Conservation (phyloP, 2,888 invertebrate genomes). For the Plagodis dolabraria region DNA sequence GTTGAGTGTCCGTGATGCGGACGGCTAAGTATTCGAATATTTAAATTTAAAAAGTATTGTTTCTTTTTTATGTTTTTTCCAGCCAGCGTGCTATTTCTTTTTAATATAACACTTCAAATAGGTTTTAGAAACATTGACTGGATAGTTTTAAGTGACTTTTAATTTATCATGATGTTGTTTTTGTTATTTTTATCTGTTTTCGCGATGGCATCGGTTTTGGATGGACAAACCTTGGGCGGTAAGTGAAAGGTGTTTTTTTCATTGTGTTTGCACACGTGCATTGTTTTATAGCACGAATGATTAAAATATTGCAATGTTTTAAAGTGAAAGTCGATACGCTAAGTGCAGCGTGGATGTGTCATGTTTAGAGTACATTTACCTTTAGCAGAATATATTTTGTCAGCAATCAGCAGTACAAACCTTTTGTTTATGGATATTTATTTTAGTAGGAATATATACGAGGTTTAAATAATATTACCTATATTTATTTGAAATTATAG, state of each 20-base stretch:
- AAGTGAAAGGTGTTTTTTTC: slow-evolving; percentile 71
- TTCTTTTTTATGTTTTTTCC: slow-evolving; percentile 7
- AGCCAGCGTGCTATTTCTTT: slow-evolving; percentile 11
- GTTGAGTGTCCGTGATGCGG: slow-evolving; percentile 46
- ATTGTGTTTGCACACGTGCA: slow-evolving; percentile 23
- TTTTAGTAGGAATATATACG: too few relatives aligned
- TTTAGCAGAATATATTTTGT: background rate
- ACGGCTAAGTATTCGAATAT: slow-evolving; percentile 31
- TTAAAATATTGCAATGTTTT: slow-evolving; percentile 18
- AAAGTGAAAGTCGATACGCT: slow-evolving; percentile 38
- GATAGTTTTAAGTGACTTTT: slow-evolving; percentile 12
- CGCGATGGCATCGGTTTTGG: slow-evolving; percentile 56
- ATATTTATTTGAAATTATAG: too few relatives aligned
- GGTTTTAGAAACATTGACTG: slow-evolving; percentile 5
- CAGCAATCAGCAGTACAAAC: too few relatives aligned
- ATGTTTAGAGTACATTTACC: slow-evolving; percentile 21
- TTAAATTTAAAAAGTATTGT: slow-evolving; percentile 22
- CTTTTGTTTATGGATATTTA: too few relatives aligned
- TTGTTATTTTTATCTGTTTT: slow-evolving; percentile 54
- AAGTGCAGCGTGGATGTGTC: slow-evolving; percentile 4
- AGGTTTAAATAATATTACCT: too few relatives aligned
- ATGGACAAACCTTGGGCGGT: slow-evolving; percentile 76
- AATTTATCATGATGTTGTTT: slow-evolving; percentile 53
- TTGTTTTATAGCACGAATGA: slow-evolving; percentile 13
- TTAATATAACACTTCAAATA: slow-evolving; percentile 9